Evolutionary conservation across 2,888 invertebrate genomes (phyloP).

Genomic region (Caenorhabditis auriculariae): DNA sequence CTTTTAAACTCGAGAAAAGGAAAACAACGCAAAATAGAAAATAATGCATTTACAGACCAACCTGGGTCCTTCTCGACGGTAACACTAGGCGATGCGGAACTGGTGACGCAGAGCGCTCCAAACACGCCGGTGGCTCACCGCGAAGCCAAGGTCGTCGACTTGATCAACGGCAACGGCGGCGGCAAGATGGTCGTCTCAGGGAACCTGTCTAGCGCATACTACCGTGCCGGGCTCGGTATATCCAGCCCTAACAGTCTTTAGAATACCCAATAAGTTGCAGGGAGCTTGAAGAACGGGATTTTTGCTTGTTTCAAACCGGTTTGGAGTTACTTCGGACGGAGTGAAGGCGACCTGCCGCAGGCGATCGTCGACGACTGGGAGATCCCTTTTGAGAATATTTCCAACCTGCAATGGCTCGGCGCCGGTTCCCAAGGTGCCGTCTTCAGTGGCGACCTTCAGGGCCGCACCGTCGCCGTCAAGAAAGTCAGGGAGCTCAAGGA

Average conservation of each 20-base stretch:
- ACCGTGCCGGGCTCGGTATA: constrained; percentile 17
- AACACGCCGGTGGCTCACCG: constrained; percentile 33
- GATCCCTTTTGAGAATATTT: constrained; percentile 86
- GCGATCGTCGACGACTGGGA: constrained; percentile 76
- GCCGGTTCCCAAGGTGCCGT: constrained; percentile 95
- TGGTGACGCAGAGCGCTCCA: constrained; percentile 34
- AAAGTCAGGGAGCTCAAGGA: constrained; percentile 88
- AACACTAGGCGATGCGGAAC: constrained; percentile 11
- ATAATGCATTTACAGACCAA: too few species aligned
- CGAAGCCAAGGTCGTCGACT: constrained; percentile 19
- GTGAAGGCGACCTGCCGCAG: constrained; percentile 5
- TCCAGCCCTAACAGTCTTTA: too few species aligned
- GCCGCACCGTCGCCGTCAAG: constrained; percentile 88
- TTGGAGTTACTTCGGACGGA: constrained; percentile 23
- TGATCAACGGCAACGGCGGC: constrained; percentile 10
- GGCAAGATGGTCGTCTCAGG: background rate
- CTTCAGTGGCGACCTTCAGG: constrained; percentile 72
- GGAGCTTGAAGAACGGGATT: constrained; percentile 9
- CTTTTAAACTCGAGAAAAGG: too few species aligned
- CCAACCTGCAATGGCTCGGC: constrained; percentile 85
- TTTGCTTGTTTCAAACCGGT: constrained; percentile 40
- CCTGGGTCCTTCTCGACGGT: constrained; percentile 27
- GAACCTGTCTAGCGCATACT: constrained; percentile 12
- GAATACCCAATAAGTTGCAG: background rate
- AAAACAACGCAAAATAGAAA: too few species aligned